Base-by-base conservation (phyloP, 2,113 vertebrate genomes). In the Ceyx cyanopectus region DNA sequence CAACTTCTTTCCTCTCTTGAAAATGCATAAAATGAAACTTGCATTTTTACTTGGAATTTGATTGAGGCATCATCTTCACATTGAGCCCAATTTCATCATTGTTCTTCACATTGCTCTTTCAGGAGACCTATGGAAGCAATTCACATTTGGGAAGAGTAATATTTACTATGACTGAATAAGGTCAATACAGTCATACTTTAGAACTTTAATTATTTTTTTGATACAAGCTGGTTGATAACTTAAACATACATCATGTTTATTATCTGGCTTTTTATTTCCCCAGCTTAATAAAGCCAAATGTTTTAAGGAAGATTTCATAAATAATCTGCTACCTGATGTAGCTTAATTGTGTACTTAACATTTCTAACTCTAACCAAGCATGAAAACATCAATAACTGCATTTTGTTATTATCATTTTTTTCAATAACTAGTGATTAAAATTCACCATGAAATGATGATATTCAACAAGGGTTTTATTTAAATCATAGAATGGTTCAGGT, bases 321-420 rank as follows among this genome's bases (percentile, higher is more conserved):
- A 93, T 88, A 76, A 90, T 76, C 24, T 82, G 50, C 27, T 22
- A 51, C 60, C 34, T 87, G 45, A 91, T 75, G 17, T 78, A 89
- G 87, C 92, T 95, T 95, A 92, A 95, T 91, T 90, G 73, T 83
- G n/a, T 77, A 93, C 77, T 94, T 88, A 89, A 91, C 79, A 93
- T 91, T 91, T 96, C 56, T 91, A 89, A 80, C 32, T 76, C 50
- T 56, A 95, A 90, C 29, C 34, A 85, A 90, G 68, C 48, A 80
- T 85, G 61, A 92, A 85, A 94, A 77, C 37, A 92, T 66, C 46
- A 85, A 74, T 89, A 93, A 90, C 60, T 85, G 61, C 23, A 68
- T 85, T 91, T 85, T 56, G 11, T 6, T 86, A 29, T 32, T 77
- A 81, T 70, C 0, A n/a, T 88, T 66, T 83, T 5, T 81, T 88